Conservation (phyloP, 2,797 vertebrate genomes). For the Bovichtus diacanthus region DNA sequence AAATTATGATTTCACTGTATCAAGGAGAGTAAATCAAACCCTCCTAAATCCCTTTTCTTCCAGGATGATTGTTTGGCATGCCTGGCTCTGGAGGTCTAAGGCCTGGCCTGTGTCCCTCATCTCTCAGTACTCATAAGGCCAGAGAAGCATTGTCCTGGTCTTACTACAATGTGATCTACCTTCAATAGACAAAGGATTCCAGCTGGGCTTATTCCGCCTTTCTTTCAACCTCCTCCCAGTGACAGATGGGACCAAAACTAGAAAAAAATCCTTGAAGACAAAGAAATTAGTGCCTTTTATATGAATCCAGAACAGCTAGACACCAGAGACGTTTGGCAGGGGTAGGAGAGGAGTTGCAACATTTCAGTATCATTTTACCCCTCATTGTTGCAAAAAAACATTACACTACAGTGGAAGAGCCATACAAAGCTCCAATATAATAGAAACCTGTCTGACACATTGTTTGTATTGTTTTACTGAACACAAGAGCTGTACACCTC, state of each 20-base stretch:
- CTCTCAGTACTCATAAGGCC: slow-evolving; percentile 66
- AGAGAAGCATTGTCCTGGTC: slow-evolving; percentile 71
- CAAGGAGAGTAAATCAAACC: slow-evolving; percentile 30
- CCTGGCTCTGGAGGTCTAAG: slow-evolving; percentile 45
- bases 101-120: slow-evolving; percentile 57
- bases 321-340: slow-evolving; percentile 78
- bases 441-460: slow-evolving; percentile 76
- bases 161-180: slow-evolving; percentile 78
- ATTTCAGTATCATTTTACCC: slow-evolving; percentile 76
- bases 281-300: slow-evolving; percentile 84
- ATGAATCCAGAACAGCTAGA: slow-evolving; percentile 81
- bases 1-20: slow-evolving; percentile 26
- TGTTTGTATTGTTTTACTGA: slow-evolving; percentile 82
- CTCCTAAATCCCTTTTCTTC: slow-evolving; percentile 40
- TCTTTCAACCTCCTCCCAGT: slow-evolving; percentile 85
- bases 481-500: slow-evolving; percentile 68
- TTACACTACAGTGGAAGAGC: slow-evolving; percentile 70
- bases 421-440: slow-evolving; percentile 74
- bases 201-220: slow-evolving; percentile 77
- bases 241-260: slow-evolving; percentile 84
- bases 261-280: slow-evolving; percentile 78
- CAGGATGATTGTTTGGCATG: slow-evolving; percentile 52
- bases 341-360: slow-evolving; percentile 66
- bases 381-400: slow-evolving; percentile 72
- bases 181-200: slow-evolving; percentile 79